Evolutionary conservation across 92 coral and sea anemone species (phyloP).

Genomic region (Epizoanthus scotinus): DNA sequence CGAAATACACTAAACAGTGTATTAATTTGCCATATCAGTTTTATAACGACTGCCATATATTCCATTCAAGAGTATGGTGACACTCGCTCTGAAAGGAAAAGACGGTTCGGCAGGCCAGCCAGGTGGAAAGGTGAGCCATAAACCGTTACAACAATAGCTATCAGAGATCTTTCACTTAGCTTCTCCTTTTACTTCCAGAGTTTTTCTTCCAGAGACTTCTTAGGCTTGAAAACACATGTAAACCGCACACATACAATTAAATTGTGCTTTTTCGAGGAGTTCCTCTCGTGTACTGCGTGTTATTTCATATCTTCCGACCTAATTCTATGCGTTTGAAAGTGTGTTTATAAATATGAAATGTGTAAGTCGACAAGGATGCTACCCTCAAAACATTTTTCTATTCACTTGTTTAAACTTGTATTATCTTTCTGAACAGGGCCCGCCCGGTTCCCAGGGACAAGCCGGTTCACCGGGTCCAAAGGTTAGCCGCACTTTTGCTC

Average conservation of each 20-base stretch:
- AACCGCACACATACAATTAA: too few species aligned
- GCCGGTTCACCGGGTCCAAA: constrained; percentile 78
- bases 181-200: too few species aligned
- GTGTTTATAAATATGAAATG: too few species aligned
- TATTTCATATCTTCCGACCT: too few species aligned
- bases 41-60: neutral
- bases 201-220: too few species aligned
- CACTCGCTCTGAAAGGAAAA: constrained; percentile 90
- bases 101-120: constrained; percentile 80
- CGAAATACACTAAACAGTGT: too few species aligned
- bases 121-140: constrained; percentile 70
- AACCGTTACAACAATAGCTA: too few species aligned
- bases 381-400: neutral
- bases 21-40: neutral
- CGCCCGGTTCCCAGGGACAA: constrained; percentile 78
- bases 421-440: constrained; percentile 58
- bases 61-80: constrained; percentile 73
- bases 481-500: constrained; percentile 44
- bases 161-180: too few species aligned
- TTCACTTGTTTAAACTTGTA: neutral
- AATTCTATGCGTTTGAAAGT: too few species aligned
- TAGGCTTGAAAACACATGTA: too few species aligned
- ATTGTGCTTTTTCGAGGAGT: too few species aligned
- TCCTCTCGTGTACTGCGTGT: too few species aligned
- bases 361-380: neutral